Evolutionary conservation across 2,113 vertebrate species (phyloP), one percentile per base, ranked within the genome.

Genomic region (Ardeotis arabs): DNA sequence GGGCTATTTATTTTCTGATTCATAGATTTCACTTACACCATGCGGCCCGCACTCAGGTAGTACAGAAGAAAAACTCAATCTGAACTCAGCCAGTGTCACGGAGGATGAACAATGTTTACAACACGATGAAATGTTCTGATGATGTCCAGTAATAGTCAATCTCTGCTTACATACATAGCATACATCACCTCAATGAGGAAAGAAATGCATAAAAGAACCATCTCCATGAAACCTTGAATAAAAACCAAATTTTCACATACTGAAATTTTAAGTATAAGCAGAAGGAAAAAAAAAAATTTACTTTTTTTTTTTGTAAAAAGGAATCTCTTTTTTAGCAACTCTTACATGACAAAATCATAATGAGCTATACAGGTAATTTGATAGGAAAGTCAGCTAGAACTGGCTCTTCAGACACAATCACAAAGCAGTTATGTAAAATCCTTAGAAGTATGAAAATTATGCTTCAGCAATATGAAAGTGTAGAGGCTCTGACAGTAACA

Each of bases 61-160:
- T 10, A 52, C 1, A 84, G 67, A 87, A 78, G 12, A 80, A 74
- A 55, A 64, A 53, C 1, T 1, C 16, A 33, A 23, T 22, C 56
- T 63, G 37, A 78, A 35, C 9, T 59, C 7, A 12, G 22, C 21
- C 52, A 56, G n/a, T 6, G 16, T 31, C 69, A 33, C 3, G 7
- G 73, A 16, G 52, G 8, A 73, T 17, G 28, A 29, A 15, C 14
- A 44, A 27, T 31, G 41, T 23, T 89, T 37, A 29, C 39, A 78
- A 44, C 14, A 64, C 0, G 0, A 81, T 7, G 13, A 17, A 70
- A 47, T 25, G 29, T 4, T 33, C 8, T 31, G 27, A 27, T 27
- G 27, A 66, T 8, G 6, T 2, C 1, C 44, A 63, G n/a, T 18
- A 84, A 74, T 12, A 84, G 6, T 14, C 39, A 68, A 5, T 49